These are phyloP conservation scores for Zeugodacus cucurbitae DNA, from an alignment of 1,140 invertebrate genomes.

Conservation along the genomic window DNA sequence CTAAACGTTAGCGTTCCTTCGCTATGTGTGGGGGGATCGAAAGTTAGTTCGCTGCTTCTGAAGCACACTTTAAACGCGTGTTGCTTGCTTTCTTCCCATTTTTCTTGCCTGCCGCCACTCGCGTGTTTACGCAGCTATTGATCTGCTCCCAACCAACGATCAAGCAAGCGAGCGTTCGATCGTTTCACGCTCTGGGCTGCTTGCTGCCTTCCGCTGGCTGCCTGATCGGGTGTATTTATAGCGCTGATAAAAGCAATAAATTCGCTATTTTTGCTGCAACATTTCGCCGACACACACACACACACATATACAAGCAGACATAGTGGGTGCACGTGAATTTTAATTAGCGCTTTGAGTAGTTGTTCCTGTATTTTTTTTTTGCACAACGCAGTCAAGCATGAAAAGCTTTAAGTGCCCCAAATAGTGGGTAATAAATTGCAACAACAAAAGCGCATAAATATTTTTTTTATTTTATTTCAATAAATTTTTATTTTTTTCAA, in stretches of 20 bases:
- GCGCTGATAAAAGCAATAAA: background rate
- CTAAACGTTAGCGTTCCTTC: background rate
- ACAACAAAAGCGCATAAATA: background rate
- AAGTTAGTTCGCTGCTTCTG: background rate
- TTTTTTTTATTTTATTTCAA: background rate
- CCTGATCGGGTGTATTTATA: too few species aligned
- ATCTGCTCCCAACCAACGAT: too few species aligned
- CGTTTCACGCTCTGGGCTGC: too few species aligned
- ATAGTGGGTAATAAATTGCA: background rate
- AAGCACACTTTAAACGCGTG: background rate
- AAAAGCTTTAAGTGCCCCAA: constrained; percentile 11
- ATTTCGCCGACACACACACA: background rate
- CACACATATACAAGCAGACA: background rate
- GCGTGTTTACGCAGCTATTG: too few species aligned
- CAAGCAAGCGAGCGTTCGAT: too few species aligned
- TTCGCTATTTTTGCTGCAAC: background rate
- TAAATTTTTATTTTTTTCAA: background rate
- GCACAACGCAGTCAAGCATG: background rate
- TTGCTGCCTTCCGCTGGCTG: too few species aligned
- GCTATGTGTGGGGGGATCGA: background rate
- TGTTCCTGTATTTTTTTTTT: background rate
- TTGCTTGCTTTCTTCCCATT: background rate
- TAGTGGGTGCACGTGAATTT: background rate
- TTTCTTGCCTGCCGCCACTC: too few species aligned
- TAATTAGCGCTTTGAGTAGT: background rate